Conservation (phyloP, 2,797 vertebrate genomes). For the Leptatherina wallacei region DNA sequence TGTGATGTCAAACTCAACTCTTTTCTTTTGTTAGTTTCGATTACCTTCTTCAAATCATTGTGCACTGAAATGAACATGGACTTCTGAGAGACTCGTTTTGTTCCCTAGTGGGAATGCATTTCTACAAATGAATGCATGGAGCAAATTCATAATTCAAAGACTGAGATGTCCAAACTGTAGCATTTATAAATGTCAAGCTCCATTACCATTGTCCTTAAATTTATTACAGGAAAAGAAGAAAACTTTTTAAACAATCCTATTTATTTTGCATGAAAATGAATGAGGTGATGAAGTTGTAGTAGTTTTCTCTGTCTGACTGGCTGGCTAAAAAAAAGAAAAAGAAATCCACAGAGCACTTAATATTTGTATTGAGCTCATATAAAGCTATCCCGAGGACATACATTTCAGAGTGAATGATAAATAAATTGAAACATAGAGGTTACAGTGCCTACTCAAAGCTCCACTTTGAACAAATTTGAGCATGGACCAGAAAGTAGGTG, state of each 20-base stretch:
- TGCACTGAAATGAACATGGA: background rate
- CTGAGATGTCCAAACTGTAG: background rate
- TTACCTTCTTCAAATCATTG: background rate
- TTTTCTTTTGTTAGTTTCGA: background rate
- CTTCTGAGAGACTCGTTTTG: background rate
- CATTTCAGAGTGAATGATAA: constrained; percentile 51
- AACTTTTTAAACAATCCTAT: background rate
- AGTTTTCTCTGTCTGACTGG: background rate
- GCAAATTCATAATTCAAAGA: background rate
- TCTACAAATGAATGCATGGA: background rate
- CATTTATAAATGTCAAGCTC: background rate
- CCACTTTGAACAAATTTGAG: constrained; percentile 39
- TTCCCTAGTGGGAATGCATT: background rate
- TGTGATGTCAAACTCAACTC: background rate
- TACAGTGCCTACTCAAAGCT: constrained; percentile 49
- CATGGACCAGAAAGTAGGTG: constrained; percentile 38
- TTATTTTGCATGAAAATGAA: background rate
- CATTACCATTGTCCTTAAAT: background rate
- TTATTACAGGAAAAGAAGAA: background rate
- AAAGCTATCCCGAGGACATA: constrained; percentile 38
- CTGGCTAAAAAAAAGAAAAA: background rate
- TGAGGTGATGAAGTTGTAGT: background rate
- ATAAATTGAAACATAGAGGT: constrained; percentile 51
- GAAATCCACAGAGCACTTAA: constrained; percentile 27
- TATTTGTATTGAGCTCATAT: constrained; percentile 40